Conservation (phyloP, 2,888 invertebrate genomes). For the Phengaris alcon region DNA sequence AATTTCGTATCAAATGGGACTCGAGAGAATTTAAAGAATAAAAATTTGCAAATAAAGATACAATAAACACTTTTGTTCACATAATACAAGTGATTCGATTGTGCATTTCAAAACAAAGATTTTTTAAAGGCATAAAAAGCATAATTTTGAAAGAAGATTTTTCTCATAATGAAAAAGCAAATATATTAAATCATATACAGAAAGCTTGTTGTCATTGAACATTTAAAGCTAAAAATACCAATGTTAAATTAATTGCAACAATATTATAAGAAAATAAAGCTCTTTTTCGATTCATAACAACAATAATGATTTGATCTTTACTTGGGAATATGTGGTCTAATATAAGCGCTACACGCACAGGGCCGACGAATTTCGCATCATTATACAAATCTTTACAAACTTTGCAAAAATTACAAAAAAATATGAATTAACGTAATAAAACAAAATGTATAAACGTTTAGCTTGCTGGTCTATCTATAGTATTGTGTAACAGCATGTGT, state of each 20-base stretch:
- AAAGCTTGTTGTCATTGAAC: slow-evolving; percentile 8
- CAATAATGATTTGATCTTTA: slow-evolving; percentile 34
- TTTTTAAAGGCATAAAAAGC: slow-evolving; percentile 16
- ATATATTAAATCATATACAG: slow-evolving; percentile 1
- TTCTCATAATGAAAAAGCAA: not conserved
- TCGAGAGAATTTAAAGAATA: not conserved
- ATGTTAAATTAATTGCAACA: slow-evolving; percentile 11
- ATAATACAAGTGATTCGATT: not conserved
- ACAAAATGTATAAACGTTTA: no score
- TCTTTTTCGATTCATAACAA: not conserved
- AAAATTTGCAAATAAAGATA: not conserved
- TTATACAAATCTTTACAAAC: not conserved
- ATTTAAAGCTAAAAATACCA: slow-evolving; percentile 23
- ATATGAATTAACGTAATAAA: no score
- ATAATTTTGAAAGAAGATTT: not conserved
- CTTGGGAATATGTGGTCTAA: slow-evolving; percentile 70
- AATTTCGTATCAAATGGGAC: not conserved
- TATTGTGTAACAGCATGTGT: not conserved
- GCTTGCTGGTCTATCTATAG: not conserved
- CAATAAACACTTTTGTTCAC: not conserved
- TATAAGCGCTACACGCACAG: slow-evolving; percentile 34
- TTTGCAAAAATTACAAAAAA: no score
- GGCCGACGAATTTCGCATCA: not conserved
- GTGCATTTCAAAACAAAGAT: slow-evolving; percentile 21
- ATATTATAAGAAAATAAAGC: slow-evolving; percentile 6